Percentiles rank a stretch among this genome's conserved stretches.
Conservation (phyloP, 1,140 invertebrate genomes). For the Magallana ariakensis region DNA sequence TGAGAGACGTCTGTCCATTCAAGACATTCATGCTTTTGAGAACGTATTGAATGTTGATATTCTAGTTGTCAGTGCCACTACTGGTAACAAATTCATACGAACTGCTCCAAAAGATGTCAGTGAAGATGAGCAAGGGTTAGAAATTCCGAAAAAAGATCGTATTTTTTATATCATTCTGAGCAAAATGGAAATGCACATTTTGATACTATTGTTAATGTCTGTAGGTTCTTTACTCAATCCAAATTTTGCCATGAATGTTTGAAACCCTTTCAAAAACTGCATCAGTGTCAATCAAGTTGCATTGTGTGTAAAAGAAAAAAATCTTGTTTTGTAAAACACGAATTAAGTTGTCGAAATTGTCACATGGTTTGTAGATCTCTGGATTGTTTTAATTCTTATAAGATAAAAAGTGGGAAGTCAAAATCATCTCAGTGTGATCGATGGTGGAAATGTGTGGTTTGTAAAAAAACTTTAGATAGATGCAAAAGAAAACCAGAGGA, state of each 20-base stretch:
- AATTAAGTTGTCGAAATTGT: constrained; percentile 40
- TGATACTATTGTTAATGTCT: constrained; percentile 34
- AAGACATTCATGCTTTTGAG: constrained; percentile 42
- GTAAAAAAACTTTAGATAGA: constrained; percentile 39
- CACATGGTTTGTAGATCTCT: constrained; percentile 38
- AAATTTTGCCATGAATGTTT: constrained; percentile 42
- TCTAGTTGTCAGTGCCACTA: background rate
- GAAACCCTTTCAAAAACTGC: constrained; percentile 44
- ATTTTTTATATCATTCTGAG: constrained; percentile 28
- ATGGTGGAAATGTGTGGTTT: constrained; percentile 31
- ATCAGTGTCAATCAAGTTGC: constrained; percentile 33
- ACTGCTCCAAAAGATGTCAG: background rate
- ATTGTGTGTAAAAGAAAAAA: constrained; percentile 3
- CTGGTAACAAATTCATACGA: constrained; percentile 35
- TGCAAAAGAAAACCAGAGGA: constrained; percentile 38
- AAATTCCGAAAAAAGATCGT: background rate
- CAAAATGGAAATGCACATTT: constrained; percentile 18
- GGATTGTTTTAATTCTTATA: constrained; percentile 31
- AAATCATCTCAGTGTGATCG: constrained; percentile 37
- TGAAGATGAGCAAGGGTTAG: background rate
- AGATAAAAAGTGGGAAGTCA: background rate
- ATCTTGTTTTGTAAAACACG: background rate
- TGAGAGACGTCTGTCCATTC: constrained; percentile 3
- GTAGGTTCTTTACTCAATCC: constrained; percentile 31
- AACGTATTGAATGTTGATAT: constrained; percentile 21